Base-by-base conservation (phyloP, 1,140 invertebrate genomes). In the Caenorhabditis remanei region DNA sequence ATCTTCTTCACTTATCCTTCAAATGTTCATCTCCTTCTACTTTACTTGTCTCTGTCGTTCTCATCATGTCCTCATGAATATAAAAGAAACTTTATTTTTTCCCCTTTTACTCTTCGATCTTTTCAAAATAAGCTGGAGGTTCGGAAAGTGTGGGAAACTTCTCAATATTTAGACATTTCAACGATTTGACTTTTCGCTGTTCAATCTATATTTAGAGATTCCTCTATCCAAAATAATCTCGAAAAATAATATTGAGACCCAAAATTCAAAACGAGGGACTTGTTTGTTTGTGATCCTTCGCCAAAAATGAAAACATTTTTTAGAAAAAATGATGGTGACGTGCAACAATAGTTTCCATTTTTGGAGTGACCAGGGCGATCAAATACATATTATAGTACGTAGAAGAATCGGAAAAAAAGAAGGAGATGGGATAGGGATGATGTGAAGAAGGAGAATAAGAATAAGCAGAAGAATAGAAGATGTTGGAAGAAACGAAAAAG, bases 341-440 rank as follows among this genome's bases (percentile, higher is more conserved):
- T 63, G 61, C 61, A 63, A 63, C 8, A 40, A 63, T 63, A 63
- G 61, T 63, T 63, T 63, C 61, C 61, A 63, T 63, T 63, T 63
- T 63, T 32, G n/a, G 61, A 63, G 61, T 63, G 61, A 63, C 61
- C 61, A 63, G 61, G 61, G 61, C 61, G 61, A 63, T 63, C 61
- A 63, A 63, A 63, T 63, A 63, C 61, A 63, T 63, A 63, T 63
- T 63, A 63, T 63, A 63, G 61, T 63, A 63, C 24, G 61, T 32
- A 63, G 24, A 32, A 32, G 61, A 63, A 63, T 63, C 56, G 19
- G 24, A 63, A 63, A 40, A 40, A 32, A 11, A 32, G 61, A 40
- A 24, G 11, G 11, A 21, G 11, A 21, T 9, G 11, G 24, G 32
- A 40, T 21, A 14, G n/a, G 24, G 24, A 63, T 63, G 61, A 63